Conservation (phyloP, 2,113 vertebrate species). For the Pedetes capensis region DNA sequence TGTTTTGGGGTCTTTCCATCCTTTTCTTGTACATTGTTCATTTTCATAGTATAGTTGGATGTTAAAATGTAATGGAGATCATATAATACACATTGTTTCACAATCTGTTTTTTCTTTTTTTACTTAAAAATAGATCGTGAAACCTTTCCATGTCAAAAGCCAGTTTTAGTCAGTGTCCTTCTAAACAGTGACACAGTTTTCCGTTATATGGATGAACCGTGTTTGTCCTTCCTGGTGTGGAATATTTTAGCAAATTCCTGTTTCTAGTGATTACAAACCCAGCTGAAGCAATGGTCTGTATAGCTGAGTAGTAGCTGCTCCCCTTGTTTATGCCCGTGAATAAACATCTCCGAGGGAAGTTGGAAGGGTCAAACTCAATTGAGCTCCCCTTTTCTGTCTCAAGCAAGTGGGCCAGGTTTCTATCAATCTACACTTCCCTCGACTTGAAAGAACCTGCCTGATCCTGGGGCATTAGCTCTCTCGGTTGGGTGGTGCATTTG, state of each 20-base stretch:
- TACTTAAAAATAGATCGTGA: no score
- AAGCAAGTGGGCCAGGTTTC: rapidly evolving
- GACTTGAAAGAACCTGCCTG: background rate
- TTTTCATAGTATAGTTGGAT: no score
- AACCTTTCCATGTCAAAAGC: no score
- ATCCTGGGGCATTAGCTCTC: background rate
- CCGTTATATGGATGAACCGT: background rate
- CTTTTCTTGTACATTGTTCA: background rate
- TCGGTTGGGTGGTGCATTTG: background rate
- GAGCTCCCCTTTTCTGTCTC: background rate
- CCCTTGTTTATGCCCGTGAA: background rate
- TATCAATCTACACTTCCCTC: background rate
- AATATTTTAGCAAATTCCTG: background rate
- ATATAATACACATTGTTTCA: no score
- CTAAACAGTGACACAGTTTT: background rate
- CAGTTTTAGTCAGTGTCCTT: background rate
- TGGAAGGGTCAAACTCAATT: background rate
- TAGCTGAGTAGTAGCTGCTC: background rate
- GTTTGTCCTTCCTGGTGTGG: no score
- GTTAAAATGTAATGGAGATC: no score
- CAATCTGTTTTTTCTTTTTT: no score
- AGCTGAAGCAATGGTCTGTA: background rate
- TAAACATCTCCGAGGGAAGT: background rate
- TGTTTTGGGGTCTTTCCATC: background rate
- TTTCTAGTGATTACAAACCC: background rate